Evolutionary conservation across 1,140 invertebrate genomes (phyloP), one percentile per base, ranked within the genome.

Genomic region (Episyrphus balteatus): DNA sequence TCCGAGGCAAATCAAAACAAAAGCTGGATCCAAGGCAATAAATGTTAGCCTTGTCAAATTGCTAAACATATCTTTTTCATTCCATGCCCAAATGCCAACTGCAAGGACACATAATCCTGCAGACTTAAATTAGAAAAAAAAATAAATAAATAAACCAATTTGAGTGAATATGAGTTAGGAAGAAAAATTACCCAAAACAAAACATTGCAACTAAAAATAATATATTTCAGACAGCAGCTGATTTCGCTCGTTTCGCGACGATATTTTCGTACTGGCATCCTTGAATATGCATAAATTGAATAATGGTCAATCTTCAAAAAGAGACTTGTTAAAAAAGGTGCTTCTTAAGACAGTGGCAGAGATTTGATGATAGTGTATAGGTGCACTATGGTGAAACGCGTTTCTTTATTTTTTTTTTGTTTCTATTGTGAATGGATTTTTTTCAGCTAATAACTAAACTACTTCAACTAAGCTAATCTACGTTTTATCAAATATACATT

Each of bases 131-230:
- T 32, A 21, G 17, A 34, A 11, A 9, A 26, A 46, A 31, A 5
- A 12, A 31, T 31, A 21, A 47, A 47, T 21, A 36, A 10, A 33
- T 26, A 32, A 11, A 41, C 8, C n/a, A 19, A 11, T 12, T 40
- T 26, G n/a, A n/a, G n/a, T n/a, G n/a, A n/a, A n/a, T n/a, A n/a
- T n/a, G n/a, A n/a, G n/a, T n/a, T n/a, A n/a, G n/a, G n/a, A n/a
- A n/a, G n/a, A n/a, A 8, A 10, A 59, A 83, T 83, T 71, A 94
- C 88, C 91, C 92, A 97, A 76, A 97, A 95, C 56, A 96, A 74
- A 51, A 97, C 92, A 78, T 98, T 98, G 73, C 94, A 93, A 67
- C 87, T 84, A 74, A 97, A 97, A 58, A 96, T 93, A 66, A 95
- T 79, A 75, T 96, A 97, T 75, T 97, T 97, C 42, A 96, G 77